These are phyloP conservation scores for Acromyrmex charruanus DNA, from an alignment of 1,140 invertebrate genomes.

Conservation along the genomic window DNA sequence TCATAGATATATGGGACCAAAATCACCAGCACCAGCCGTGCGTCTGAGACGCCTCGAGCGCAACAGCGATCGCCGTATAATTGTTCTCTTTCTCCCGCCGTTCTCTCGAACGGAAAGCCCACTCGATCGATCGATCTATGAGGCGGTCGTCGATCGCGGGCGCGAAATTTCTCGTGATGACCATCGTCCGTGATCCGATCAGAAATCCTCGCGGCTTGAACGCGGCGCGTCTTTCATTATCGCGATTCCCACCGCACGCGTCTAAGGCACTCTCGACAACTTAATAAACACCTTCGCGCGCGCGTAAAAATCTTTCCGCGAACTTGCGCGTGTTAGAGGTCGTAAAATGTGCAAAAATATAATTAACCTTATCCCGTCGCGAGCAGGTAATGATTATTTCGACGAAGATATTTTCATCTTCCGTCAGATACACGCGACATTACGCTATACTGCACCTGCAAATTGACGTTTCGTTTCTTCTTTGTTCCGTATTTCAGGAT, in stretches of 20 bases:
- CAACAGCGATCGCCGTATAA: slow-evolving; percentile 58
- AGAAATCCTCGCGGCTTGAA: slow-evolving; percentile 4
- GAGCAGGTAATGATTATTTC: background rate
- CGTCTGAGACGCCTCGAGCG: slow-evolving; percentile 64
- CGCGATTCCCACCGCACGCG: slow-evolving; percentile 48
- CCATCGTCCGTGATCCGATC: background rate
- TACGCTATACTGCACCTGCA: background rate
- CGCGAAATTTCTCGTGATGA: slow-evolving; percentile 52
- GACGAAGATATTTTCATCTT: slow-evolving; percentile 22
- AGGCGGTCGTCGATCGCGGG: background rate
- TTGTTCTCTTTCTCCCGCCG: background rate
- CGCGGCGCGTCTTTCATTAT: slow-evolving; percentile 63
- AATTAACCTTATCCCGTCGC: background rate
- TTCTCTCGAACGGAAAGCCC: background rate
- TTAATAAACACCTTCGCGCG: slow-evolving; percentile 21
- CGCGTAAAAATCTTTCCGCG: slow-evolving; percentile 36
- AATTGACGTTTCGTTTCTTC: background rate
- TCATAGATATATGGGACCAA: slow-evolving; percentile 98
- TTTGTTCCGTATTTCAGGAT: background rate
- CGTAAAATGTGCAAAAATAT: slow-evolving; percentile 5
- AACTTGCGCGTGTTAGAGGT: slow-evolving; percentile 10
- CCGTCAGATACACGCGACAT: background rate
- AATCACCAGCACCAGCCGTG: slow-evolving; percentile 89
- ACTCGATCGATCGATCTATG: slow-evolving; percentile 15
- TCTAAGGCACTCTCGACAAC: slow-evolving; percentile 56